Base-by-base conservation (phyloP, 2,113 vertebrate species). In the Hylia prasina region DNA sequence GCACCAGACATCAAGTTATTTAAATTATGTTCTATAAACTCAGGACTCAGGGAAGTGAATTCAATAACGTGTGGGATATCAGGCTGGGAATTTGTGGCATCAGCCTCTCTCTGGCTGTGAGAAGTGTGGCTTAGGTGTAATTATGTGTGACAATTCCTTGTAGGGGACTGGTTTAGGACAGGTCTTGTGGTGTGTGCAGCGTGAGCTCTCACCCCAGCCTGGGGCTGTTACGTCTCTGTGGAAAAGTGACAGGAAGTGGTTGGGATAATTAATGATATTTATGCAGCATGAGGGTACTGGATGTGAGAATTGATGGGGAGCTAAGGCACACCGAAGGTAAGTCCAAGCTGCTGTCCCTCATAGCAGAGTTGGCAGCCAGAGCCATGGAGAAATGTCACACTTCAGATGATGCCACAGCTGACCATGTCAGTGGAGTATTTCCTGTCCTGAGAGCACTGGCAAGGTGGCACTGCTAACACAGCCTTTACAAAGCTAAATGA, bases 151-250 rank as follows among this genome's bases (percentile, higher is more conserved):
- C 63, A 21, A 47, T 61, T 79, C 77, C 58, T 80, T 1, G 0
- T 6, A 37, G 50, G 45, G 14, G 9, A 2, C 18, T 44, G 75
- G 33, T 70, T 85, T 77, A 54, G 66, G 65, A 61, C 58, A 50
- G 30, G 22, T 80, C 10, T 1, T 13, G 17, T 1, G 6, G 21
- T 80, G 21, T 65, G 15, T 2, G 16, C 54, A 72, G 7, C 0
- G 1, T 16, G 84, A 89, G 56, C 57, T 82, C 60, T 71, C 81
- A 20, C 37, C 60, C 9, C 42, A 78, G 72, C 65, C 69, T 31
- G 65, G 83, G 53, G 81, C 89, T 82, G 30, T 48, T 84, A 8
- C 3, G 2, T 37, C 31, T 72, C 77, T 57, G 45, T 0, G 0
- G 70, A 72, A 35, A 89, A 88, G 35, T 50, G 22, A 4, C 2